Base-by-base conservation (phyloP, 64 coral and sea anemone species). In the Cladopsammia gracilis region DNA sequence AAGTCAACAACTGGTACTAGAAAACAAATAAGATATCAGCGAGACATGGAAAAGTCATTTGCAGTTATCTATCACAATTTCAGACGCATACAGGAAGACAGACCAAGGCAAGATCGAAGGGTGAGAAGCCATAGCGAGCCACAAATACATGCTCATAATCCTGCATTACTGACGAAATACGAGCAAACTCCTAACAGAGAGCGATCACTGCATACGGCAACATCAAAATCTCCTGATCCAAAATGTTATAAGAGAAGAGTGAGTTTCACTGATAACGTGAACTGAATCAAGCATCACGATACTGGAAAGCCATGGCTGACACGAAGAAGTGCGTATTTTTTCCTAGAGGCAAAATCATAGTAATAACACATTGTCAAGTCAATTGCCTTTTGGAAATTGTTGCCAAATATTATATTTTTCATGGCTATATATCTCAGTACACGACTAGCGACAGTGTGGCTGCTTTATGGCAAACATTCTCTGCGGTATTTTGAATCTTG, bases 51-150 rank as follows among this genome's bases (percentile, higher is more conserved):
- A 49, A 64, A 26, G 60, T 83, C 80, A 2, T 83, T 83, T 66
- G 60, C 61, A 2, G 80, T 83, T 50, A 83, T 83, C 22, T 83
- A 67, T 24, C 80, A 83, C n/a, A 83, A 83, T 67, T 18, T 83
- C 3, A 83, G 49, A 83, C 60, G 60, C 47, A 65, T 83, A 24
- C 80, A 83, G 48, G 80, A 83, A 4, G 61, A 67, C 11, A 67
- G 18, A 83, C 42, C 34, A 49, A 64, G 3, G 10, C 5, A 83
- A 1, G 7, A 20, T 15, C 3, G 20, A 13, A 26, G 19, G 16
- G 19, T 75, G 1, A 83, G 80, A 67, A 65, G 80, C 20, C 15
- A 50, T 19, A 83, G 61, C 10, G 80, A 49, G 20, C 80, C 61
- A 24, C 60, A 48, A 24, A 66, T 64, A 3, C 14, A 23, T 73